phyloP scores from a whole-genome alignment of 2,113 vertebrate genomes.

The Murina feae region DNA sequence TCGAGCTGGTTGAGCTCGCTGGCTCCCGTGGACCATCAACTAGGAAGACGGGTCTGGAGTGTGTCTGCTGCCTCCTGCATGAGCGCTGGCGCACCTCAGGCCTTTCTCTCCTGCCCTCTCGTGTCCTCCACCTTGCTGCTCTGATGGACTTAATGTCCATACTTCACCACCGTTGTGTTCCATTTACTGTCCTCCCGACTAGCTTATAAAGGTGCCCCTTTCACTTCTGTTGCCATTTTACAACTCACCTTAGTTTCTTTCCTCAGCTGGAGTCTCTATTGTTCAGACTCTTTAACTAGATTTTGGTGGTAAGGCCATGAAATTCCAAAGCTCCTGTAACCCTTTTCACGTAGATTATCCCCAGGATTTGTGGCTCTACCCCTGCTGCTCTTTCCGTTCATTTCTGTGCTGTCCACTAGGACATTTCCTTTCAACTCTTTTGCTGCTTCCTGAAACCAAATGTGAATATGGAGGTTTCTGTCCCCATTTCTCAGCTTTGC shows the following conservation, averaged over 20 bases:
- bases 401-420: neutral
- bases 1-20: neutral
- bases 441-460: neutral
- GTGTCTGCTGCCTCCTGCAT: neutral
- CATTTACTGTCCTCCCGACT: neutral
- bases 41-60: neutral
- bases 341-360: neutral
- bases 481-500: neutral
- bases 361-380: neutral
- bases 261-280: neutral
- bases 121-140: neutral
- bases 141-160: neutral
- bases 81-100: neutral
- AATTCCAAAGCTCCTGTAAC: neutral
- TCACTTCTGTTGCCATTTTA: neutral
- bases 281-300: slow-evolving; percentile 1
- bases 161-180: neutral
- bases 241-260: neutral
- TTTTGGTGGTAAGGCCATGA: neutral
- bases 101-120: neutral
- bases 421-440: neutral
- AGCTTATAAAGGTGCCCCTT: neutral
- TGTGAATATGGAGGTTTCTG: neutral
- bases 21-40: neutral
- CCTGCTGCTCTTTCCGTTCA: neutral